Base-by-base conservation (phyloP, 2,888 invertebrate species). In the Amphipoea lucens region DNA sequence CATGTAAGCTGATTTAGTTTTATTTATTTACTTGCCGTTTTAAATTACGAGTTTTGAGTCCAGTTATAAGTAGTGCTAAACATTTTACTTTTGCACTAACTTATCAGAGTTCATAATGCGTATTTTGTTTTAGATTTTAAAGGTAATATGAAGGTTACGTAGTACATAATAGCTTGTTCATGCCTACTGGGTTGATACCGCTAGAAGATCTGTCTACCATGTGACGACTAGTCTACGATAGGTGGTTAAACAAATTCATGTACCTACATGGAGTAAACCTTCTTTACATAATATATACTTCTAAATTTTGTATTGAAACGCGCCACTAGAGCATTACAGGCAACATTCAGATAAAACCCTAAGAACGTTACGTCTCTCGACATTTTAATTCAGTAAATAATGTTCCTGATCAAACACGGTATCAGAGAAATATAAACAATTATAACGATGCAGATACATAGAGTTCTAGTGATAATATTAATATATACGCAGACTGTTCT, bases 261-360 rank as follows among this genome's bases (percentile, higher is more conserved):
- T 23, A 4, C 4, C 42, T 9, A 2, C 6, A 45, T 20, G 14
- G 20, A 67, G 40, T 23, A 11, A 62, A 48, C 20, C n/a, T n/a
- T 54, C 7, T 11, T 40, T 23, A 48, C 4, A 36, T 12, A 60
- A 60, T 60, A 23, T 9, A 14, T 29, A 54, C 51, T 51, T 74
- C 17, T 2, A 54, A n/a, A 60, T 36, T 6, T 74, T 73, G 69
- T 87, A 76, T 78, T 83, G 70, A 76, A 66, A 73, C 70, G 71
- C 84, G 3, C 81, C 63, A 84, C 60, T 76, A 42, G 81, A 84
- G 75, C 80, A 62, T 77, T 71, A 74, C 77, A 51, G 65, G 70
- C 63, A 85, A 84, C 71, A 87, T 69, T 73, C 62, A 20, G 71
- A 85, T 84, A 84, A 87, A 66, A 63, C 17, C 12, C 40, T 11